Evolutionary conservation across 2,113 vertebrate species (phyloP), one percentile per base, ranked within the genome.

Genomic region (Nothobranchius kuhntae): DNA sequence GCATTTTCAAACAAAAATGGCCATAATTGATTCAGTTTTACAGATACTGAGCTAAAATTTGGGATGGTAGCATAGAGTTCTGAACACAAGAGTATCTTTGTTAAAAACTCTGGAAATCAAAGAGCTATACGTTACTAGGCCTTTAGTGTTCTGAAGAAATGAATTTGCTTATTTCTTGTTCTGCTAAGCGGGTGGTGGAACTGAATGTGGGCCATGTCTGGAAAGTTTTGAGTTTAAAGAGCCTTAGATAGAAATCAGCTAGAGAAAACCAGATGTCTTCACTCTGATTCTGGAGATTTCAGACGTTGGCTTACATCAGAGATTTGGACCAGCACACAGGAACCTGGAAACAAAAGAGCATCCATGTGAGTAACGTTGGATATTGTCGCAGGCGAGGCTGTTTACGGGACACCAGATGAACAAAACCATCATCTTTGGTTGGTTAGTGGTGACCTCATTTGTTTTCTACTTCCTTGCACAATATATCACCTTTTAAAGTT

Each of bases 291-390:
- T 74, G 64, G 61, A 80, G 64, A 65, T 68, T 69, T 82, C 73
- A 63, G 38, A 83, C 70, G 65, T 78, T 50, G 61, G 15, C 76
- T 86, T 82, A 84, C 73, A 74, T 85, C 81, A 75, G 72, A 24
- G 51, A 62, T 45, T 77, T 70, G 66, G 73, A 75, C 68, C 58
- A 14, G 58, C 48, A 53, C 51, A 14, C 7, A 10, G 35, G 17
- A 12, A 35, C 14, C 38, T 50, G 42, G 67, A 5, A 50, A 60
- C 79, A 63, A 15, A 61, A 67, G 57, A 26, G 3, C 9, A 12
- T 1, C 11, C 40, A 44, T 77, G 66, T 71, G 75, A 78, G 44
- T 51, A 36, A 15, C 54, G 45, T 58, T 15, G 3, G 47, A 42
- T 72, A 53, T 72, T 69, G 72, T 75, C n/a, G 26, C 54, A 57